A percentile compares a stretch with the other conserved stretches of the same genome.
Evolutionary conservation across 2,113 vertebrate species (phyloP).

Genomic region (Ursus arctos): DNA sequence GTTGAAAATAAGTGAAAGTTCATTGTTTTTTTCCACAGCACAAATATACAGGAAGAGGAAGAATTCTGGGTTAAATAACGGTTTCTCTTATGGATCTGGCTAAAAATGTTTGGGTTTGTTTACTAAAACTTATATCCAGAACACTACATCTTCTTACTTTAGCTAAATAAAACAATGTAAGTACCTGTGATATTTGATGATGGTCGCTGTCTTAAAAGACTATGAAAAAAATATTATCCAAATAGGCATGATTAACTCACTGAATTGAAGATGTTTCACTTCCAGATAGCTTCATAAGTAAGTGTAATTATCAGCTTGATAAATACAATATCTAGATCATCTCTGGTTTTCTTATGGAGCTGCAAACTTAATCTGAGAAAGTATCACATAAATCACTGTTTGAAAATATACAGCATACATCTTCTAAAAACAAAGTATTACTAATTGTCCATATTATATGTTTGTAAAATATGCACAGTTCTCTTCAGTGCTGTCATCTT

Average conservation of each 20-base stretch:
- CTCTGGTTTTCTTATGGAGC: neutral
- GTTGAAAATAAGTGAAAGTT: conserved; percentile 29
- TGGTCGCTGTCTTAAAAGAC: neutral
- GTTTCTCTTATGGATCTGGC: neutral
- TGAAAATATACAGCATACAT: neutral
- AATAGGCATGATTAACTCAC: neutral
- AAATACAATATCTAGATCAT: conserved; percentile 22
- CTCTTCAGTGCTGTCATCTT: neutral
- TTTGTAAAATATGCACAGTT: neutral
- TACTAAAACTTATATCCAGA: neutral
- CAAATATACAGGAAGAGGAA: neutral
- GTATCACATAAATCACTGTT: neutral
- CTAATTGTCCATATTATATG: neutral
- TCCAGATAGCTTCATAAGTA: conserved; percentile 11
- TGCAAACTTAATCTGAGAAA: conserved; percentile 27
- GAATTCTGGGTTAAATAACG: neutral
- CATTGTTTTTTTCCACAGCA: neutral
- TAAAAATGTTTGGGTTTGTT: conserved; percentile 29
- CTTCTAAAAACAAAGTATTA: conserved; percentile 48
- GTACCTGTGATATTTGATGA: neutral
- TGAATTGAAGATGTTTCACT: neutral
- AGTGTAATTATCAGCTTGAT: neutral
- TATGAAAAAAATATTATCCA: conserved; percentile 1
- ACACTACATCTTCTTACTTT: neutral
- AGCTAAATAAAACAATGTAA: conserved; percentile 21